Base-by-base conservation (phyloP, 2,113 vertebrate species). In the Antechinus stuartii region DNA sequence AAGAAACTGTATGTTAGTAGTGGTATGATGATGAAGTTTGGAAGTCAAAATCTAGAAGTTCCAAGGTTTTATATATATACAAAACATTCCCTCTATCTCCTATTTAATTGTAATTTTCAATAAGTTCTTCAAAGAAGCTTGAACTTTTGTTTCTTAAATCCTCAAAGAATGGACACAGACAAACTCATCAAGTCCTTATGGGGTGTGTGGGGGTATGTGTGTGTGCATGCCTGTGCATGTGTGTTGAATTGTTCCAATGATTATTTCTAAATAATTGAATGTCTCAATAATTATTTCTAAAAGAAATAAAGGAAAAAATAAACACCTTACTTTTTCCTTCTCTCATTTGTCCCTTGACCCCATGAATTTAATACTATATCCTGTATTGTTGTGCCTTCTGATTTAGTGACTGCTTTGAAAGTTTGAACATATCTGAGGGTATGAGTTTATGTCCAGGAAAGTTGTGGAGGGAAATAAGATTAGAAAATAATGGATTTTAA, bases 1-100 rank as follows among this genome's bases (percentile, higher is more conserved):
- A n/a, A 42, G 68, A 42, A 84, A 76, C 14, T 0, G 27, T 68
- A 30, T 56, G 8, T 68, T 16, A 68, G 14, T 68, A 35, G 57
- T 35, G 19, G 6, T 84, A 42, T 42, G n/a, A 42, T 84, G 68
- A 42, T 19, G 68, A 42, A 84, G 16, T 7, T 42, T 84, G 68
- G 12, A 84, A 42, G 68, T 5, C 68, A 84, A 35, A 23, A 84
- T 89, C 61, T 68, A 35, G 92, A 54, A 16, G 5, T 27, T 22
- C 94, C 2, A 96, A 97, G 95, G 96, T 47, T 47, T 96, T 90
- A 35, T 46, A 57, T 94, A 35, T 27, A 61, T 35, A 42, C 42
- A 68, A 68, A 14, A 68, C 52, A 92, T 47, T 55, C 35, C 49
- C 68, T 42, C 4, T 84, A 8, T 14, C 56, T 91, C 55, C 76